Conservation (phyloP, 1,140 invertebrate species). For the Hylaeus volcanicus region DNA sequence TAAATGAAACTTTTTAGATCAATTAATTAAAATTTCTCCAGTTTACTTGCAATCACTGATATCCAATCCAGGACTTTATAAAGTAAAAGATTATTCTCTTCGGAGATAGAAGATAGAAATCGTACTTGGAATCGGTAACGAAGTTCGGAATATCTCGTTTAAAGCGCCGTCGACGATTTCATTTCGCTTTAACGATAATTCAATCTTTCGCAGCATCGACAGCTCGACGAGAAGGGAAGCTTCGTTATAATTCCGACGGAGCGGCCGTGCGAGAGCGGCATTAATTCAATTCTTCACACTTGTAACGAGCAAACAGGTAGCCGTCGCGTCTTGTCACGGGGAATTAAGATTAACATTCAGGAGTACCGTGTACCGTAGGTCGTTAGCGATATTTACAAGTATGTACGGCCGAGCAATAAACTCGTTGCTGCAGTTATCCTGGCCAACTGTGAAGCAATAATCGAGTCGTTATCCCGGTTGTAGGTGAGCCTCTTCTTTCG, state of each 20-base stretch:
- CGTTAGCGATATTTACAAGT: conserved; percentile 68
- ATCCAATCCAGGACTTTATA: no score
- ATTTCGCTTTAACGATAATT: not conserved
- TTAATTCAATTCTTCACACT: conserved; percentile 66
- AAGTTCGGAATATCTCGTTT: no score
- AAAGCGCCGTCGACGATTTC: not conserved
- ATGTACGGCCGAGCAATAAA: conserved; percentile 61
- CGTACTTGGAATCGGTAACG: no score
- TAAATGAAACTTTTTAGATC: conserved; percentile 9
- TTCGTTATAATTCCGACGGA: conserved; percentile 58
- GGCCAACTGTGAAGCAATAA: conserved; percentile 64
- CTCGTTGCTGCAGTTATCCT: conserved; percentile 60
- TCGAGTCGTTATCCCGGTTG: conserved; percentile 62
- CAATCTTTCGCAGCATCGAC: conserved; percentile 6
- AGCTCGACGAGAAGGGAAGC: conserved; percentile 7
- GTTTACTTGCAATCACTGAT: no score
- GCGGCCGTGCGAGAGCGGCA: conserved; percentile 44
- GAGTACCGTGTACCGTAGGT: conserved; percentile 54
- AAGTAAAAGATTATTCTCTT: no score
- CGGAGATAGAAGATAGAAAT: no score
- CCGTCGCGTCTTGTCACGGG: conserved; percentile 59
- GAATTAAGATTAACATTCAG: conserved; percentile 68
- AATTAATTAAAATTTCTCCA: conserved; percentile 21
- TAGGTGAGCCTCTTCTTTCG: conserved; percentile 31
- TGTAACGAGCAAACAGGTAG: conserved; percentile 53